Evolutionary conservation across 2,797 vertebrate genomes (phyloP).

Genomic region (Vespertilio murinus): DNA sequence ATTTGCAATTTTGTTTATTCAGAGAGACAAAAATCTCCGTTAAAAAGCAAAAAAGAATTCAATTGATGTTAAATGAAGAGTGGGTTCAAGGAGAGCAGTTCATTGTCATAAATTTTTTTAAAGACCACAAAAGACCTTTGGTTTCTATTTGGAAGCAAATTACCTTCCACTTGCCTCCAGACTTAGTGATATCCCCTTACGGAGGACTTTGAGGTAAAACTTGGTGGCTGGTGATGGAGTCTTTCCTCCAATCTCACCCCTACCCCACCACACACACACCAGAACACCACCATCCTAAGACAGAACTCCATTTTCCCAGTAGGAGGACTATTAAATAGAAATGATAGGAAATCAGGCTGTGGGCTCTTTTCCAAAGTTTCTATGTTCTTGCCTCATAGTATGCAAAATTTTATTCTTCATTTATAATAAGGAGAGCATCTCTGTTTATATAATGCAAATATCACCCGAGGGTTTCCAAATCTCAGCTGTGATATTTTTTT

Average conservation of each 20-base stretch:
- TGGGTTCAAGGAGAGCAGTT: background rate
- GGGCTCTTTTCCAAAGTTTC: too few relatives aligned
- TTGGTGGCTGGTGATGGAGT: background rate
- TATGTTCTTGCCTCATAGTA: too few relatives aligned
- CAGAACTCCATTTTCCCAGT: background rate
- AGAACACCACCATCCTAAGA: background rate
- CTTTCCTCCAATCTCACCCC: background rate
- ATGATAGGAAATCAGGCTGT: background rate
- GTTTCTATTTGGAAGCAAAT: background rate
- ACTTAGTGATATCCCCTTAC: background rate
- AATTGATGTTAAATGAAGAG: background rate
- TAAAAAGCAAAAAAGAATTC: background rate
- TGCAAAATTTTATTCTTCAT: background rate
- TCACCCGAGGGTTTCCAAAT: background rate
- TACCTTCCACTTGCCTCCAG: background rate
- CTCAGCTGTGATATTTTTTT: background rate
- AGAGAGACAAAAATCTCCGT: slow-evolving; percentile 9
- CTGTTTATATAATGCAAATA: background rate
- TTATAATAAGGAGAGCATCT: background rate
- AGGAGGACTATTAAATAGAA: background rate
- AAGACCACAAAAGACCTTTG: background rate
- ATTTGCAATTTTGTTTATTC: slow-evolving; percentile 57
- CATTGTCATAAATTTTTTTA: background rate
- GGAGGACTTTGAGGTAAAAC: background rate
- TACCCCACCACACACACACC: accelerated